These are phyloP conservation scores for Drosophila mimetica DNA, from an alignment of 2,888 invertebrate species.

Conservation along the genomic window DNA sequence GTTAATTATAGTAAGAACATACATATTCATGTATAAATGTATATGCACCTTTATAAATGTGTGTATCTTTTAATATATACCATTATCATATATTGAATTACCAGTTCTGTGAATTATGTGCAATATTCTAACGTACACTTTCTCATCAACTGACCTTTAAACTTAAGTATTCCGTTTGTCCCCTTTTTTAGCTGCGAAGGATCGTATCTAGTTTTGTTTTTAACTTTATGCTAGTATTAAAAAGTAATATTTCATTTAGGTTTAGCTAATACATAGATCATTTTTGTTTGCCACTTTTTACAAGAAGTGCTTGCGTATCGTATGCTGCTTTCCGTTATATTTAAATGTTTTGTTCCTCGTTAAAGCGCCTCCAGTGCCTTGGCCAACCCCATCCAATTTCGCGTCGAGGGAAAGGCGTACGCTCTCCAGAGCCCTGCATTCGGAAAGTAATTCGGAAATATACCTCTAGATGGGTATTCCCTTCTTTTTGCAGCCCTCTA, in stretches of 20 bases:
- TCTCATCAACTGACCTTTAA: conserved; percentile 36
- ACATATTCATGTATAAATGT: conserved; percentile 30
- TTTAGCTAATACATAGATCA: conserved; percentile 71
- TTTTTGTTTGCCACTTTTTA: conserved; percentile 67
- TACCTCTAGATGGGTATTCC: not conserved
- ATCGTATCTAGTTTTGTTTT: conserved; percentile 52
- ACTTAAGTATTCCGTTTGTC: conserved; percentile 41
- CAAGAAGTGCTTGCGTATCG: conserved; percentile 63
- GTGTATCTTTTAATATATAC: conserved; percentile 34
- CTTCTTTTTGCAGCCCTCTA: not conserved
- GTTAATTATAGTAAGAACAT: conserved; percentile 38
- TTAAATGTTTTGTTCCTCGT: conserved; percentile 18
- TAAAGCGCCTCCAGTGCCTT: conserved; percentile 34
- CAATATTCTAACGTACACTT: conserved; percentile 47
- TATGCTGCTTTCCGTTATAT: conserved; percentile 32
- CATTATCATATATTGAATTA: conserved; percentile 60
- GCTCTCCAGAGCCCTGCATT: conserved; percentile 4
- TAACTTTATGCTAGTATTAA: conserved; percentile 73
- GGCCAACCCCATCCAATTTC: conserved; percentile 11
- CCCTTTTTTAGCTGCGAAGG: conserved; percentile 26
- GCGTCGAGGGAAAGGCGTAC: not conserved
- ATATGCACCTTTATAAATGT: conserved; percentile 21
- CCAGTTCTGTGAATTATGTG: conserved; percentile 76
- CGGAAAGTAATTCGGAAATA: conserved; percentile 8
- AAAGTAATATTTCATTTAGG: conserved; percentile 73